Base-by-base conservation (phyloP, 2,113 vertebrate species). In the Scomber japonicus region DNA sequence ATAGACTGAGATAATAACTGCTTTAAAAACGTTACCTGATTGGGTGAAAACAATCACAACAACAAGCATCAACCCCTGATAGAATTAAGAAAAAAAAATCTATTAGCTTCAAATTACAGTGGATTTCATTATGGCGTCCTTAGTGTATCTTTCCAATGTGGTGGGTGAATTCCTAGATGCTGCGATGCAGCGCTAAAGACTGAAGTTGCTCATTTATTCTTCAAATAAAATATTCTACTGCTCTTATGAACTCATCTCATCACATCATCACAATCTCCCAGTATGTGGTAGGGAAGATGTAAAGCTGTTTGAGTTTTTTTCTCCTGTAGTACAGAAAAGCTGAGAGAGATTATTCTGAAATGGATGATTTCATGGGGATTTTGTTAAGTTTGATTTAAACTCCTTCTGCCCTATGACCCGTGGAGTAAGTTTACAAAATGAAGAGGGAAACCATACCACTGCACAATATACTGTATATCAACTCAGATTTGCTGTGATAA, bases 121-220 rank as follows among this genome's bases (percentile, higher is more conserved):
- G 48, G 6, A 15, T 21, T 7, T 44, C 17, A 19, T 68, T 57
- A 24, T 19, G 24, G 44, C 17, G 44, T 64, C 64, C 35, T 40
- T 8, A 80, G 44, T 40, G 19, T 11, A 16, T 78, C 62, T 72
- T 49, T 66, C 27, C 65, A 54, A 54, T 17, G 27, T 21, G 44
- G 21, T 62, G 76, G 69, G 80, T 75, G 60, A 24, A 78, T 83
- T 73, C 21, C 55, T 64, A 74, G 54, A 86, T n/a, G 30, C 19
- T 3, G 62, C 78, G 63, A 75, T 68, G 61, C 54, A 49, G 57
- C 44, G 73, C 80, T 80, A 81, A 71, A 76, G 27, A 53, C 62
- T 50, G 12, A 48, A 73, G 81, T 74, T 61, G 70, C 59, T 79
- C 80, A 81, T 88, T 74, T 84, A 86, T 82, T 79, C 75, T 63